phyloP scores from a whole-genome alignment of 2,113 vertebrate genomes.

The Tragelaphus buxtoni region DNA sequence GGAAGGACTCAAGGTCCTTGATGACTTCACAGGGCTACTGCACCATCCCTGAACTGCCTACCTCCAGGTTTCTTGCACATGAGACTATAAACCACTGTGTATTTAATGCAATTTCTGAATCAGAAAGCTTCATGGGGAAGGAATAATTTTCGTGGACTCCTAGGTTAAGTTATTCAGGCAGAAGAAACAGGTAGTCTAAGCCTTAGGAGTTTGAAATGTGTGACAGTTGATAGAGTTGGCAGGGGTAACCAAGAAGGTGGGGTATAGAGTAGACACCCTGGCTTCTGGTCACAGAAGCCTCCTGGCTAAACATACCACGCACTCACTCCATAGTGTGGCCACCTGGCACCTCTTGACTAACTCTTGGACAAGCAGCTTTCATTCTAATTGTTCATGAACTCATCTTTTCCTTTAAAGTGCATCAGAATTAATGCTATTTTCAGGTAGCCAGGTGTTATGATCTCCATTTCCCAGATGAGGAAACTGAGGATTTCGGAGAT shows the following conservation, averaged over 20 bases:
- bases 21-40: neutral
- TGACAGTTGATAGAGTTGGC: neutral
- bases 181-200: neutral
- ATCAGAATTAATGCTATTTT: neutral
- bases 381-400: neutral
- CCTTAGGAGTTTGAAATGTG: neutral
- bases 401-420: neutral
- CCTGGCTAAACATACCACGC: neutral
- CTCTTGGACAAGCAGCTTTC: neutral
- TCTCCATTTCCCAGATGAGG: neutral
- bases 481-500: neutral
- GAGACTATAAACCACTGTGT: neutral
- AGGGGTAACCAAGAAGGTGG: neutral
- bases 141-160: slow-evolving; percentile 11
- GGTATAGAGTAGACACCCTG: neutral
- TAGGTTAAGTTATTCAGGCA: neutral
- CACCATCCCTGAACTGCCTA: neutral
- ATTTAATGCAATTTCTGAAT: slow-evolving; percentile 21
- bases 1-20: neutral
- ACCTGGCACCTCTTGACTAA: neutral
- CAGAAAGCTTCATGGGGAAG: slow-evolving; percentile 5
- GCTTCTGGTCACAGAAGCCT: neutral
- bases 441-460: neutral
- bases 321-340: neutral
- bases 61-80: neutral